Conservation (phyloP, 1,140 invertebrate species). For the Brachionus angularis region DNA sequence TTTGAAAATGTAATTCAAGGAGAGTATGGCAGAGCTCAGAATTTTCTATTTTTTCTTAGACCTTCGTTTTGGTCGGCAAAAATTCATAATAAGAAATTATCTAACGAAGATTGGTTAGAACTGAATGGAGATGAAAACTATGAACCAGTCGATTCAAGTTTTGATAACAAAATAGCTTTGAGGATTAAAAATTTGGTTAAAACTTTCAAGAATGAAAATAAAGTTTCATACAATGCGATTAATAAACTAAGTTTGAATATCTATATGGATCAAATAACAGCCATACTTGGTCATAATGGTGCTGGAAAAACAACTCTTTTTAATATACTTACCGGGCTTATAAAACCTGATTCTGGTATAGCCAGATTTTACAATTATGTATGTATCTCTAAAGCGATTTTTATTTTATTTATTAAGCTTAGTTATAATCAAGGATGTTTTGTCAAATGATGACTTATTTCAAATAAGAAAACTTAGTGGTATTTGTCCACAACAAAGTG, state of each 20-base stretch:
- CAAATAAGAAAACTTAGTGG: slow-evolving; percentile 64
- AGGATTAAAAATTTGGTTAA: slow-evolving; percentile 22
- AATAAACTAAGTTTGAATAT: slow-evolving; percentile 36
- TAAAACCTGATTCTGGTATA: slow-evolving; percentile 12
- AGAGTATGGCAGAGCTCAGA: slow-evolving; percentile 16
- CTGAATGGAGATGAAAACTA: not conserved
- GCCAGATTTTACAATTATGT: slow-evolving; percentile 15
- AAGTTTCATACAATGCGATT: slow-evolving; percentile 5
- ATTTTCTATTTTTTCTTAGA: slow-evolving; percentile 11
- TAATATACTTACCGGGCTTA: slow-evolving; percentile 71
- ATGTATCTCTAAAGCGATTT: too few species aligned
- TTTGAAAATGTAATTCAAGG: slow-evolving; percentile 36
- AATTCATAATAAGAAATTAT: slow-evolving; percentile 51
- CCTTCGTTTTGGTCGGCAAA: slow-evolving; percentile 47
- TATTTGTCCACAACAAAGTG: slow-evolving; percentile 65
- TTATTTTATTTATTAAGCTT: slow-evolving; percentile 47
- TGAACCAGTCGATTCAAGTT: slow-evolving; percentile 15
- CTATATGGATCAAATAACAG: slow-evolving; percentile 73
- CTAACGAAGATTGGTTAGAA: not conserved
- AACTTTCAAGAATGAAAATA: slow-evolving; percentile 44
- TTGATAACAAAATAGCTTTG: slow-evolving; percentile 25
- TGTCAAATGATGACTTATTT: slow-evolving; percentile 68
- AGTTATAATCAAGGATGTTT: slow-evolving; percentile 57
- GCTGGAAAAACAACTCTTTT: slow-evolving; percentile 51
- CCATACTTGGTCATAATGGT: slow-evolving; percentile 76